These are phyloP conservation scores for Suncus etruscus DNA, from an alignment of 2,113 vertebrate species.

Conservation along the genomic window DNA sequence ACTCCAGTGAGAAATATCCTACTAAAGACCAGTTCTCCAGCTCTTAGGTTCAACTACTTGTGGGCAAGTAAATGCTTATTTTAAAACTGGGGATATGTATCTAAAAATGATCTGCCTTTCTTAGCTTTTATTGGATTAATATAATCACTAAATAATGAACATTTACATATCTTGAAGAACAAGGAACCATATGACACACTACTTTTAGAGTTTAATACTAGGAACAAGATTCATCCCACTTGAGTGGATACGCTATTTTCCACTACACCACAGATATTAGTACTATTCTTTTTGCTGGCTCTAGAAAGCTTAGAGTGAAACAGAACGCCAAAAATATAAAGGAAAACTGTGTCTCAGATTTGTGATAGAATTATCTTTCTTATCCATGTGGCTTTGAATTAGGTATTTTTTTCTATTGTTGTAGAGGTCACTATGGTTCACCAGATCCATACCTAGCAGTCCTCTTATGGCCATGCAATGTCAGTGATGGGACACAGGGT, in stretches of 20 bases:
- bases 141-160: slow-evolving; percentile 37
- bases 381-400: slow-evolving; percentile 30
- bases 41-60: too few relatives aligned
- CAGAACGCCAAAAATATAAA: slow-evolving; percentile 35
- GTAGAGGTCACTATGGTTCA: too few relatives aligned
- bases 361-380: slow-evolving; percentile 48
- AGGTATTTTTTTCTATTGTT: too few relatives aligned
- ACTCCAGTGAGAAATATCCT: too few relatives aligned
- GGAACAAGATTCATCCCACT: slow-evolving; percentile 1
- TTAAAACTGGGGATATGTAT: background rate
- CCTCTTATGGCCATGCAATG: too few relatives aligned
- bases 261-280: slow-evolving; percentile 41
- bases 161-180: slow-evolving; percentile 48
- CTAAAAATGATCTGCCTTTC: slow-evolving; percentile 19
- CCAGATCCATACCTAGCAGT: too few relatives aligned
- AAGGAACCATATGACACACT: slow-evolving; percentile 31
- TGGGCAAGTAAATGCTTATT: too few relatives aligned
- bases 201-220: background rate
- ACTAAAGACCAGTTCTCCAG: too few relatives aligned
- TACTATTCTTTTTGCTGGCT: slow-evolving; percentile 28
- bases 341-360: slow-evolving; percentile 28
- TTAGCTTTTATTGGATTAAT: slow-evolving; percentile 31
- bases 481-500: too few relatives aligned
- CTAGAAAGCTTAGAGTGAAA: slow-evolving; percentile 4
- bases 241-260: slow-evolving; percentile 40